Evolutionary conservation across 2,888 invertebrate genomes (phyloP).

Genomic region (Mimachlamys varia): DNA sequence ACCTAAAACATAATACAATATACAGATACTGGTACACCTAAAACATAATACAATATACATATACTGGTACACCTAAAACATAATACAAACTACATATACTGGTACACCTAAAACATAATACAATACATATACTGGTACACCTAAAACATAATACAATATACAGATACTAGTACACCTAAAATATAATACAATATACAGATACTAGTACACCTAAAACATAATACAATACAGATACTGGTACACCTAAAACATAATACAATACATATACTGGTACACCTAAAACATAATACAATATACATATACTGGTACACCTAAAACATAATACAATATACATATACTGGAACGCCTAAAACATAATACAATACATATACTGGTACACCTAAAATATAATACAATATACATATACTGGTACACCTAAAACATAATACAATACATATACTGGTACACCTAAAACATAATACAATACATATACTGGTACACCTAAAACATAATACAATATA

Average conservation of each 20-base stretch:
- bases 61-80: constrained; percentile 80
- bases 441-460: constrained; percentile 79
- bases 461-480: constrained; percentile 81
- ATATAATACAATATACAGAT: constrained; percentile 76
- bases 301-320: constrained; percentile 79
- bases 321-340: too few relatives aligned
- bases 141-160: constrained; percentile 72
- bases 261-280: constrained; percentile 81
- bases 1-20: constrained; percentile 73
- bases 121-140: constrained; percentile 81
- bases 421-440: too few relatives aligned
- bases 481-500: constrained; percentile 70
- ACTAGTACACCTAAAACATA: constrained; percentile 79
- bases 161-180: constrained; percentile 81
- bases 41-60: too few relatives aligned
- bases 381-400: too few relatives aligned
- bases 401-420: constrained; percentile 81
- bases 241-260: constrained; percentile 75
- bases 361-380: constrained; percentile 82
- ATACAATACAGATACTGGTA: constrained; percentile 81
- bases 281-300: too few relatives aligned
- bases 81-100: too few relatives aligned
- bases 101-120: constrained; percentile 79
- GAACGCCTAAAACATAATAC: constrained; percentile 78
- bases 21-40: constrained; percentile 81